These are phyloP conservation scores for Dasyurus viverrinus DNA, from an alignment of 2,113 vertebrate species.

Conservation along the genomic window DNA sequence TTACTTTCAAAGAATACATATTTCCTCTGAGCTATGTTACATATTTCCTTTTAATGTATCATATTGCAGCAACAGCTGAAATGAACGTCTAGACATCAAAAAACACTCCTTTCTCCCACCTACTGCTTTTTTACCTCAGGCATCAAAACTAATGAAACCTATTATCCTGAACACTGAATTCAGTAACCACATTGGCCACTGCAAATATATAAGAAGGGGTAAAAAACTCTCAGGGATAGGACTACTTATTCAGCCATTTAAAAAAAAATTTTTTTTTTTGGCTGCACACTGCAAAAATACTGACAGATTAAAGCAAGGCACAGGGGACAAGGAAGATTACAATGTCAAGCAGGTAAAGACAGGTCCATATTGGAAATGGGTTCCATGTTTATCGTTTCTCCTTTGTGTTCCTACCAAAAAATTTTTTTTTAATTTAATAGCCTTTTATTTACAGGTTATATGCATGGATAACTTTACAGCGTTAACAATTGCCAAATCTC, in stretches of 20 bases:
- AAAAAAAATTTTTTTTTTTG: constrained; percentile 71
- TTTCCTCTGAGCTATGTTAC: constrained; percentile 85
- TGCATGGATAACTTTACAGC: no score
- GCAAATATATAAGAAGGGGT: constrained; percentile 67
- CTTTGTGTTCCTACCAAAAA: not conserved
- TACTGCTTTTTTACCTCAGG: constrained; percentile 85
- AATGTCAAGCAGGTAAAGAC: constrained; percentile 57
- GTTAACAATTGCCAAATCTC: no score
- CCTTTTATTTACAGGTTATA: no score
- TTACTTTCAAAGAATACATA: constrained; percentile 86
- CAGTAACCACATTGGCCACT: constrained; percentile 76
- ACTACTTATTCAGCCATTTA: constrained; percentile 78
- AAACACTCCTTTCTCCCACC: constrained; percentile 84
- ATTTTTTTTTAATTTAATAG: no score
- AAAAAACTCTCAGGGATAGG: constrained; percentile 65
- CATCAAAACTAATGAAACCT: constrained; percentile 87
- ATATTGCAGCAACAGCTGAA: constrained; percentile 85
- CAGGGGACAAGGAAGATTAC: constrained; percentile 75
- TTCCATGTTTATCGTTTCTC: constrained; percentile 34
- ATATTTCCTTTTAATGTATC: constrained; percentile 86
- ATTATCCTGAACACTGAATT: constrained; percentile 84
- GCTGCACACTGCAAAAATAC: constrained; percentile 75
- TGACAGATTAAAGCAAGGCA: constrained; percentile 77
- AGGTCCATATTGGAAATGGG: not conserved
- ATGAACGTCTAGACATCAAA: constrained; percentile 86